Percentiles rank a stretch among this genome's conserved stretches.
phyloP scores from a whole-genome alignment of 2,888 invertebrate genomes.

The Sarcophaga variegata region DNA sequence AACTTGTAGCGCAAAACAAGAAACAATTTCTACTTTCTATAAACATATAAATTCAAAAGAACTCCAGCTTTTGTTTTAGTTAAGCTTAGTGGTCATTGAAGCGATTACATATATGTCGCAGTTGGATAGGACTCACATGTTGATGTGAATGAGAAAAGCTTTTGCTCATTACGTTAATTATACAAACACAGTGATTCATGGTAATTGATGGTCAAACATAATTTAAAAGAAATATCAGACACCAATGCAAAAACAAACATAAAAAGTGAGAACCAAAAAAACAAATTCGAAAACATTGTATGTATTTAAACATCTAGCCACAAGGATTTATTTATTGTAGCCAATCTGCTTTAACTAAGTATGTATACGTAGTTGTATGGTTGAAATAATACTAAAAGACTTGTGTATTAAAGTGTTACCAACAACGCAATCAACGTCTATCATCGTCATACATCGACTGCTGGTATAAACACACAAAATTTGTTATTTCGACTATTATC shows the following conservation, averaged over 20 bases:
- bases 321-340: not conserved
- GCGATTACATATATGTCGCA: not conserved
- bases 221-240: not conserved
- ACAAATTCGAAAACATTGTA: not conserved
- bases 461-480: constrained; percentile 3
- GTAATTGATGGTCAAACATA: constrained; percentile 5
- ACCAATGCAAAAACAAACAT: not conserved
- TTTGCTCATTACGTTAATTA: not conserved
- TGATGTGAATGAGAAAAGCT: not conserved
- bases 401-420: not conserved
- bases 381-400: not conserved
- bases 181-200: not conserved
- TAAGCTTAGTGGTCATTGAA: constrained; percentile 7
- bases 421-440: constrained; percentile 5
- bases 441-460: not conserved
- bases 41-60: not conserved
- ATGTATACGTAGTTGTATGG: not conserved
- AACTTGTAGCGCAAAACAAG: constrained; percentile 23
- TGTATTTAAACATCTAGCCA: not conserved
- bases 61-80: not conserved
- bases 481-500: not conserved
- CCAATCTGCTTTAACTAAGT: too few relatives aligned
- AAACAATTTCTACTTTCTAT: constrained; percentile 5
- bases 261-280: not conserved
- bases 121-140: not conserved